A percentile compares a stretch with the other conserved stretches of the same genome.
Conservation (phyloP, 1,140 invertebrate genomes). For the Venustaconcha ellipsiformis region DNA sequence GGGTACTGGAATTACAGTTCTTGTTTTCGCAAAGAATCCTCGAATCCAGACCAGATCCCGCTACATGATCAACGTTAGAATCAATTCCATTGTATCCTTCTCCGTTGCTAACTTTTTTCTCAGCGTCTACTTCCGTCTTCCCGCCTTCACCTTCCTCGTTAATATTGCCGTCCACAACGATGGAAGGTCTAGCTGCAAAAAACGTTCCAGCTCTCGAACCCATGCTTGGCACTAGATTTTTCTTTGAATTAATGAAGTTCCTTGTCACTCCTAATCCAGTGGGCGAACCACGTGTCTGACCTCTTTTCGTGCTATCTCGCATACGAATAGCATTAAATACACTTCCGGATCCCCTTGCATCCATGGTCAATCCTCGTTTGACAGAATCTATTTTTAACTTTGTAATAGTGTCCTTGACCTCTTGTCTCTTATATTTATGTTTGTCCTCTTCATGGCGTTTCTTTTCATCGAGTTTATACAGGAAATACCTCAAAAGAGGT, state of each 20-base stretch:
- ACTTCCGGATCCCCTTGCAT: conserved; percentile 61
- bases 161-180: too few species aligned
- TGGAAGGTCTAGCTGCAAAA: too few species aligned
- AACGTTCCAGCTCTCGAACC: too few species aligned
- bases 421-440: conserved; percentile 17
- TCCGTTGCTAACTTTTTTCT: too few species aligned
- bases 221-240: too few species aligned
- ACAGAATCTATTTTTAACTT: conserved; percentile 37
- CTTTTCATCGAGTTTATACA: conserved; percentile 50
- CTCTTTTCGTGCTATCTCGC: conserved; percentile 43
- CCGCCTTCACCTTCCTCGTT: too few species aligned
- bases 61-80: too few species aligned
- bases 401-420: conserved; percentile 9
- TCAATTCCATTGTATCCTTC: too few species aligned
- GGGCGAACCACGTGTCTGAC: conserved; percentile 5
- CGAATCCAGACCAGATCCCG: too few species aligned
- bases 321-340: conserved; percentile 61
- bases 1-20: too few species aligned
- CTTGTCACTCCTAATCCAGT: conserved; percentile 19
- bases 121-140: too few species aligned
- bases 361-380: conserved; percentile 53
- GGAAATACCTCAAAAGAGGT: conserved; percentile 44
- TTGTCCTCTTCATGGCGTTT: conserved; percentile 27
- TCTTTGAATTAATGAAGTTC: background rate
- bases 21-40: too few species aligned